A percentile compares a stretch with the other conserved stretches of the same genome.
These are phyloP conservation scores for Zosterops lateralis DNA, from an alignment of 2,113 vertebrate genomes.

Conservation along the genomic window DNA sequence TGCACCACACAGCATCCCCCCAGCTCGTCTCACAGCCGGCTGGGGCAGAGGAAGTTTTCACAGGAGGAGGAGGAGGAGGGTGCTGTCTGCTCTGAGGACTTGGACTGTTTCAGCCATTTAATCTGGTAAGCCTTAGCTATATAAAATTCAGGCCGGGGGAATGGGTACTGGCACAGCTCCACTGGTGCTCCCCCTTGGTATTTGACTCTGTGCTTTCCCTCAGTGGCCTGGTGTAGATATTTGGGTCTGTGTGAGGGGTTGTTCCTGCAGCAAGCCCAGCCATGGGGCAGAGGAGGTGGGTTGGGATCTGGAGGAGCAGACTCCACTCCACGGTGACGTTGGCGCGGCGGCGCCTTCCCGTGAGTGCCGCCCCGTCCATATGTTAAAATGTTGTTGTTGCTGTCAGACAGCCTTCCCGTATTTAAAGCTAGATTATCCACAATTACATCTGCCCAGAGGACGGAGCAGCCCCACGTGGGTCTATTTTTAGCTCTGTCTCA, in stretches of 20 bases:
- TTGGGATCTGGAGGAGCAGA: fast-evolving
- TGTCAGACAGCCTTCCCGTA: not conserved
- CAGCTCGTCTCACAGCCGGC: not conserved
- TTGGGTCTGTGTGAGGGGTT: not conserved
- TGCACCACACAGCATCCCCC: not conserved
- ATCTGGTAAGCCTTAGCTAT: not conserved
- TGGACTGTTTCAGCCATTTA: not conserved
- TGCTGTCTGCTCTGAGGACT: not conserved
- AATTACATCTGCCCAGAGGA: conserved; percentile 60
- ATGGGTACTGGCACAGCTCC: not conserved
- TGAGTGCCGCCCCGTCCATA: not conserved
- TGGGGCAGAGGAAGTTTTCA: not conserved
- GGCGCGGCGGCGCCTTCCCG: fast-evolving
- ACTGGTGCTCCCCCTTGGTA: fast-evolving
- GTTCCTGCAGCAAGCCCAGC: not conserved
- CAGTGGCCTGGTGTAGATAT: fast-evolving
- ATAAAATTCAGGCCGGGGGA: not conserved
- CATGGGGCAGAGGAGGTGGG: fast-evolving
- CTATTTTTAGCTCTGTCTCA: conserved; percentile 47
- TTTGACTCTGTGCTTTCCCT: not conserved
- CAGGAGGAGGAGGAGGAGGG: not conserved
- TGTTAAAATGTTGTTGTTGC: not conserved
- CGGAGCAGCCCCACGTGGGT: not conserved
- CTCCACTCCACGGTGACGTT: fast-evolving
- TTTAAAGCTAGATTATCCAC: conserved; percentile 54